phyloP scores from a whole-genome alignment of 2,797 vertebrate species.

The Sebastes hopkinsi region DNA sequence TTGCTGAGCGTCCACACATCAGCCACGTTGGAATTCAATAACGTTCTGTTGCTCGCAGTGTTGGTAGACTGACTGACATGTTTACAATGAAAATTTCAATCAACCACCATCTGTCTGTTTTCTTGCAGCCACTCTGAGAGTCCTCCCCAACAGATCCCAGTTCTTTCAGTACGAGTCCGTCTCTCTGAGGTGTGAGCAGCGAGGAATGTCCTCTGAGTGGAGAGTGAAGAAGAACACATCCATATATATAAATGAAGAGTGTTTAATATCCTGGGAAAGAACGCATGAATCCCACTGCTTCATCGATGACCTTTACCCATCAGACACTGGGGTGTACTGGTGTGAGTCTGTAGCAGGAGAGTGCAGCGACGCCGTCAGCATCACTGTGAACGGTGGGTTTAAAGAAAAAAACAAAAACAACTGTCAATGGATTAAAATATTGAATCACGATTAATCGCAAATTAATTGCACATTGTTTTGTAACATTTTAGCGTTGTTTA shows the following conservation, averaged over 20 bases:
- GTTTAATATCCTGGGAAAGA: rapidly evolving
- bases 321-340: conserved; percentile 12
- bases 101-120: background rate
- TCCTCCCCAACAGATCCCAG: conserved; percentile 19
- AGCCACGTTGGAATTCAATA: too few species aligned
- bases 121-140: conserved; percentile 38
- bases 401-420: background rate
- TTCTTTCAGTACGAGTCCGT: conserved; percentile 31
- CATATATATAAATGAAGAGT: rapidly evolving
- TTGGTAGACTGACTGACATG: too few species aligned
- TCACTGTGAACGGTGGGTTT: conserved; percentile 19
- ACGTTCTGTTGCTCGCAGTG: too few species aligned
- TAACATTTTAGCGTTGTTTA: too few species aligned
- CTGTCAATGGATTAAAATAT: too few species aligned
- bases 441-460: too few species aligned
- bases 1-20: too few species aligned
- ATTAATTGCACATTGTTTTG: too few species aligned
- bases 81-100: too few species aligned
- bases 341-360: conserved; percentile 43
- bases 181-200: background rate
- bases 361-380: conserved; percentile 4
- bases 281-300: rapidly evolving
- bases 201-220: background rate
- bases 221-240: background rate
- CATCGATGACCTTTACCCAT: rapidly evolving